A percentile compares a stretch with the other conserved stretches of the same genome.
Conservation (phyloP, 2,113 vertebrate species). For the Odocoileus virginianus region DNA sequence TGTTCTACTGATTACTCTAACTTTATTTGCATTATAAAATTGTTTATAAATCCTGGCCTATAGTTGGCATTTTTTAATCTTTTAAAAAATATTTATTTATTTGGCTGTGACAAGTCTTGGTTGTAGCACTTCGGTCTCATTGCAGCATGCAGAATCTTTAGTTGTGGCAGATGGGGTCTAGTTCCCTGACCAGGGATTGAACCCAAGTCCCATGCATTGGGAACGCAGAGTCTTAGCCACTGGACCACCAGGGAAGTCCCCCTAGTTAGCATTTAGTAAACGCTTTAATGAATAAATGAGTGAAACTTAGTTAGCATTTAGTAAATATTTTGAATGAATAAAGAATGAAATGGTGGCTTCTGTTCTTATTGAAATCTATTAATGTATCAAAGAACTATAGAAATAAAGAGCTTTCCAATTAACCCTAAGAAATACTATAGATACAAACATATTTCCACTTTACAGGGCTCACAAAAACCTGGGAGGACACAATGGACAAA, state of each 20-base stretch:
- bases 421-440: background rate
- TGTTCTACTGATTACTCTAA: background rate
- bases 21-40: background rate
- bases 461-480: background rate
- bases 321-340: conserved; percentile 20
- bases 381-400: background rate
- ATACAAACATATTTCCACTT: background rate
- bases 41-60: background rate
- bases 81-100: background rate
- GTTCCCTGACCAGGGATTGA: background rate
- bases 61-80: background rate
- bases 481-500: background rate
- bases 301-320: conserved; percentile 1
- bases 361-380: conserved; percentile 23
- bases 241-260: background rate
- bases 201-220: background rate
- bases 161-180: background rate
- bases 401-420: conserved; percentile 36
- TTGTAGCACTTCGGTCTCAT: background rate
- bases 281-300: background rate
- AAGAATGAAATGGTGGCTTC: background rate
- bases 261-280: conserved; percentile 13
- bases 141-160: background rate
- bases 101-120: background rate
- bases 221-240: background rate